phyloP scores from a whole-genome alignment of 2,888 invertebrate genomes.

The Limnephilus rhombicus region DNA sequence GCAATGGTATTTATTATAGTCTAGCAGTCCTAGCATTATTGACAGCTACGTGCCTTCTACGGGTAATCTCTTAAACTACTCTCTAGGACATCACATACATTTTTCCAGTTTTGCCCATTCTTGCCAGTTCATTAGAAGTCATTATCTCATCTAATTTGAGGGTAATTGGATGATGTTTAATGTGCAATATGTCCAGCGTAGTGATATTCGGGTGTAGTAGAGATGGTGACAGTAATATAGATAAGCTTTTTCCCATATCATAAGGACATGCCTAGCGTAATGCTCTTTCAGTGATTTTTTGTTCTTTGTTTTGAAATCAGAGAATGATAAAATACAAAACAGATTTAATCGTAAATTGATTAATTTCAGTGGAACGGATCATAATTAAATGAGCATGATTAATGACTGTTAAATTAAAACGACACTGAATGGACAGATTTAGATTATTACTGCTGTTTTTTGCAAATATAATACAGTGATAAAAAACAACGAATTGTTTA shows the following conservation, averaged over 20 bases:
- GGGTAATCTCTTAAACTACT: too few relatives aligned
- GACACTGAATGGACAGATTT: background rate
- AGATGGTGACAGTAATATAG: background rate
- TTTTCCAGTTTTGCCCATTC: background rate
- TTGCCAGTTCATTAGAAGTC: background rate
- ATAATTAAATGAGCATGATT: background rate
- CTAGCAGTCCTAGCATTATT: too few relatives aligned
- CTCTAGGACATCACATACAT: background rate
- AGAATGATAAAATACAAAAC: background rate
- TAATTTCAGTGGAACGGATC: background rate
- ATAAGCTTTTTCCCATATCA: background rate
- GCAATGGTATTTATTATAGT: too few relatives aligned
- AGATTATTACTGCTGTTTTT: background rate
- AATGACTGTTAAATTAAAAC: background rate
- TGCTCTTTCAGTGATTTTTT: background rate
- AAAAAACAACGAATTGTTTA: background rate
- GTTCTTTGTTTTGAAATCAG: background rate
- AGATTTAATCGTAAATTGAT: background rate
- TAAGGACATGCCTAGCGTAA: background rate
- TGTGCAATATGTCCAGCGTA: background rate
- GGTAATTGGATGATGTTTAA: background rate
- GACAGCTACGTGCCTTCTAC: too few relatives aligned
- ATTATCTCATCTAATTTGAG: background rate
- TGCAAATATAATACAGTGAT: background rate
- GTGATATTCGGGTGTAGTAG: background rate